Percentiles rank a stretch among this genome's conserved stretches.
phyloP scores from a whole-genome alignment of 1,140 invertebrate genomes.

The Drosophila asahinai region DNA sequence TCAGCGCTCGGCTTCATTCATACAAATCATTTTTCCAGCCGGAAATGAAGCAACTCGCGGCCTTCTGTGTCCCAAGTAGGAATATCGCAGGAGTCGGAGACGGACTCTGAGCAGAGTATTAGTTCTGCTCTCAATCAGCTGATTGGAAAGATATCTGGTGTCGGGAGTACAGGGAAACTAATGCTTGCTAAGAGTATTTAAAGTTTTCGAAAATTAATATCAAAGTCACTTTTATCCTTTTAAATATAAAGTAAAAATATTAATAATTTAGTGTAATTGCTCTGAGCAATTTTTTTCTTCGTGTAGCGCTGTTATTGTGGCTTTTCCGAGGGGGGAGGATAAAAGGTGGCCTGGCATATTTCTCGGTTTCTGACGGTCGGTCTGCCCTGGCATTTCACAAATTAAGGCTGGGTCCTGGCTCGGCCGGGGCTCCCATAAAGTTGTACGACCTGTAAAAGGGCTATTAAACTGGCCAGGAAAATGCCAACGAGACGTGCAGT shows the following conservation, averaged over 20 bases:
- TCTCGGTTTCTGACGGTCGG: conserved; percentile 18
- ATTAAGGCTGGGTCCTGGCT: conserved; percentile 46
- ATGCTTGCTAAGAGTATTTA: too few species aligned
- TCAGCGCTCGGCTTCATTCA: conserved; percentile 58
- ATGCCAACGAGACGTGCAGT: conserved; percentile 41
- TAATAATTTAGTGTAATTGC: too few species aligned
- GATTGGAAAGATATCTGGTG: background rate
- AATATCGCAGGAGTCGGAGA: background rate
- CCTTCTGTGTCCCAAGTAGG: conserved; percentile 31
- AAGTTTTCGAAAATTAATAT: too few species aligned
- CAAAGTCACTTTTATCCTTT: too few species aligned
- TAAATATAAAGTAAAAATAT: too few species aligned
- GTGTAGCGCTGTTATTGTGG: conserved; percentile 3
- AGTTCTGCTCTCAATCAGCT: conserved; percentile 12
- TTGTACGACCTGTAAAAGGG: conserved; percentile 83
- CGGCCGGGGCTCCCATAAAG: conserved; percentile 59
- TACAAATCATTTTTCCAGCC: conserved; percentile 79
- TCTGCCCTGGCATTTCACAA: conserved; percentile 54
- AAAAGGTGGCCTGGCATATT: conserved; percentile 48
- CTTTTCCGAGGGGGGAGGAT: background rate
- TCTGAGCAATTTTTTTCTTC: background rate
- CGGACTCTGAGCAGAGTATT: too few species aligned
- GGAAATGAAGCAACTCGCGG: conserved; percentile 76
- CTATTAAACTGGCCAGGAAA: conserved; percentile 76
- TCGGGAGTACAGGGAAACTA: background rate